phyloP scores from a whole-genome alignment of 1,140 invertebrate species.

The Hyposmocoma kahamanoa region DNA sequence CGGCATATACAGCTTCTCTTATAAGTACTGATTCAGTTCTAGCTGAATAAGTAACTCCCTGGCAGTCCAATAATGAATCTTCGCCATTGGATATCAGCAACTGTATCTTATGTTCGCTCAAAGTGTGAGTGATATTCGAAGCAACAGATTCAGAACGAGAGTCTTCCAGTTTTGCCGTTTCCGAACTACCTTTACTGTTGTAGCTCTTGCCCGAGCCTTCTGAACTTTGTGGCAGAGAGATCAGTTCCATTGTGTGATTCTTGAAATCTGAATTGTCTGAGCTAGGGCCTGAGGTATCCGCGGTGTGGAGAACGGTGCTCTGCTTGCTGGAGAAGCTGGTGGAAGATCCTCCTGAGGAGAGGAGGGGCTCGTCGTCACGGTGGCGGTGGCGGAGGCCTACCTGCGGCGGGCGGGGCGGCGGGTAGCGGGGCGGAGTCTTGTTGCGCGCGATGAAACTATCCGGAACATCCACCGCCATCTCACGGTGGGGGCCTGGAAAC shows the following conservation, averaged over 20 bases:
- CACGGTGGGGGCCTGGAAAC: conserved; percentile 85
- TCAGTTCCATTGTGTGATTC: conserved; percentile 58
- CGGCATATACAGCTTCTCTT: conserved; percentile 60
- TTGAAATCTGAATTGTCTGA: conserved; percentile 48
- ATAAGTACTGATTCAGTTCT: conserved; percentile 67
- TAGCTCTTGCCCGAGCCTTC: conserved; percentile 71
- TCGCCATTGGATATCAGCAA: conserved; percentile 66
- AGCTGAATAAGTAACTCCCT: conserved; percentile 61
- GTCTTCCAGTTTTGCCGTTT: conserved; percentile 65
- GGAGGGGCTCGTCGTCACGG: conserved; percentile 53
- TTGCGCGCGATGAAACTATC: conserved; percentile 93
- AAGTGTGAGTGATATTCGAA: conserved; percentile 43
- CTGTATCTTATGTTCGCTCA: conserved; percentile 65
- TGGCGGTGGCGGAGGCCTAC: conserved; percentile 63
- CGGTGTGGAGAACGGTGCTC: conserved; percentile 49
- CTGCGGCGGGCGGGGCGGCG: conserved; percentile 80
- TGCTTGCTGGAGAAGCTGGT: conserved; percentile 66
- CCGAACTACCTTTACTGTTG: conserved; percentile 71
- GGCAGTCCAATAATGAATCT: conserved; percentile 66
- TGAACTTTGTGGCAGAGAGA: conserved; percentile 65
- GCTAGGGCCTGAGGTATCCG: conserved; percentile 48
- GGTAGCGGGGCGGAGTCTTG: conserved; percentile 94
- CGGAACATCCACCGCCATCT: conserved; percentile 99
- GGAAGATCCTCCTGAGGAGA: conserved; percentile 55
- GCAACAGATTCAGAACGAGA: conserved; percentile 38